Conservation (phyloP, 2,888 invertebrate genomes). For the Drosophila nigritarsus region DNA sequence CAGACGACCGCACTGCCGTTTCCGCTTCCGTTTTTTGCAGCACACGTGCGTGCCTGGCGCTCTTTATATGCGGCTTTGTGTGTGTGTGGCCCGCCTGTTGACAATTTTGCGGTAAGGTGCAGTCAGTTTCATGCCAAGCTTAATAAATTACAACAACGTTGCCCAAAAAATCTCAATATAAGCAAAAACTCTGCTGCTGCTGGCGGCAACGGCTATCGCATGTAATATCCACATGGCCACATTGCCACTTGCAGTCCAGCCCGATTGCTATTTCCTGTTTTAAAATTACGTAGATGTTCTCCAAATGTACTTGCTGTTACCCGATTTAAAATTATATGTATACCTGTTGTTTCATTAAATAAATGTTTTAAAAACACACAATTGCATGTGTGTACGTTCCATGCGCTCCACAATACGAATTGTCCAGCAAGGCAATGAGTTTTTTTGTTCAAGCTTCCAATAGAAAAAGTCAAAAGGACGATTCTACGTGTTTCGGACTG, state of each 20-base stretch:
- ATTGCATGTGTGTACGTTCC: slow-evolving; percentile 18
- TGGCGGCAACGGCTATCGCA: neutral
- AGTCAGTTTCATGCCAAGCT: slow-evolving; percentile 54
- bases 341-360: neutral
- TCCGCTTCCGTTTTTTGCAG: slow-evolving; percentile 68
- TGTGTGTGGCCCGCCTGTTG: slow-evolving; percentile 53
- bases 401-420: slow-evolving; percentile 2
- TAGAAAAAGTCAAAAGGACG: slow-evolving; percentile 10
- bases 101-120: slow-evolving; percentile 61
- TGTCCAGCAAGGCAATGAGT: neutral
- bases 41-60: slow-evolving; percentile 59
- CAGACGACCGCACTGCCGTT: slow-evolving; percentile 52
- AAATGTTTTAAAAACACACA: neutral
- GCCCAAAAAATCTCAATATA: slow-evolving; percentile 13
- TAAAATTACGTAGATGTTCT: neutral
- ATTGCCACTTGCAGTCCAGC: neutral
- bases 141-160: slow-evolving; percentile 46
- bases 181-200: neutral
- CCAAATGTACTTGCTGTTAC: too few relatives aligned
- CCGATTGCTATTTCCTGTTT: neutral
- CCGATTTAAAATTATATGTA: neutral
- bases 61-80: slow-evolving; percentile 23
- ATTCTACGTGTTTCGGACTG: slow-evolving; percentile 16
- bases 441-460: slow-evolving; percentile 3
- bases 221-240: slow-evolving; percentile 2